Percentiles rank a stretch among this genome's conserved stretches.
Conservation (phyloP, 2,797 vertebrate genomes). For the Meriones psammophilus region DNA sequence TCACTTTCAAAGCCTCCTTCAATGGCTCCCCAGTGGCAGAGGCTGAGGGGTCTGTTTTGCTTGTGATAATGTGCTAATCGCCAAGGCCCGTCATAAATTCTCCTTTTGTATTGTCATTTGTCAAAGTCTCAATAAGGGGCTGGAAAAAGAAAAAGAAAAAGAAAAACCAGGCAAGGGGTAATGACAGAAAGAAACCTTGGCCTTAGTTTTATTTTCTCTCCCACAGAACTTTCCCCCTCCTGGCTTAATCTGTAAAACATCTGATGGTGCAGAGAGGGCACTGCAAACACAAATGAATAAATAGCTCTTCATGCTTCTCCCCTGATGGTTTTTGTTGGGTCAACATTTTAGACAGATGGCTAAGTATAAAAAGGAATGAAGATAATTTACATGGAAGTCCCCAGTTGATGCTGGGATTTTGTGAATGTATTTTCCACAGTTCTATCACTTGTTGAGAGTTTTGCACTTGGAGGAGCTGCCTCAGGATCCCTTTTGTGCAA, state of each 20-base stretch:
- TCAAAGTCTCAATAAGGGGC: slow-evolving; percentile 88
- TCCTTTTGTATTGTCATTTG: slow-evolving; percentile 88
- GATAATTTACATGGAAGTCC: slow-evolving; percentile 36
- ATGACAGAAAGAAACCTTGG: slow-evolving; percentile 85
- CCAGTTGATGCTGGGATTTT: slow-evolving; percentile 20
- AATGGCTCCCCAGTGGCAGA: slow-evolving; percentile 86
- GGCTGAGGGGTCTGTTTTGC: slow-evolving; percentile 86
- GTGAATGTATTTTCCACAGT: not conserved
- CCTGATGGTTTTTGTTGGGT: not conserved
- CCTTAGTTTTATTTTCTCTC: slow-evolving; percentile 81
- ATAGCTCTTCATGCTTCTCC: slow-evolving; percentile 43
- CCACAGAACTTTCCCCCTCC: slow-evolving; percentile 61
- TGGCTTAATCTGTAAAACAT: slow-evolving; percentile 90
- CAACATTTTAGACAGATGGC: slow-evolving; percentile 31
- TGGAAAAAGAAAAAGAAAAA: slow-evolving; percentile 56
- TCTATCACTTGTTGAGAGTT: slow-evolving; percentile 53
- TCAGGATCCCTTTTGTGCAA: not conserved
- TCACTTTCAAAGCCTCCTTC: slow-evolving; percentile 86
- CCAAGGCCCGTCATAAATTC: slow-evolving; percentile 87
- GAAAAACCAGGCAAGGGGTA: slow-evolving; percentile 11
- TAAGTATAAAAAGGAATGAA: slow-evolving; percentile 5
- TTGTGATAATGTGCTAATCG: slow-evolving; percentile 92
- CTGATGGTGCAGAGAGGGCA: slow-evolving; percentile 82
- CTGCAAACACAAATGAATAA: slow-evolving; percentile 79
- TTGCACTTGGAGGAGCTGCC: not conserved